phyloP scores from a whole-genome alignment of 2,113 vertebrate genomes.

The Alouatta palliata region DNA sequence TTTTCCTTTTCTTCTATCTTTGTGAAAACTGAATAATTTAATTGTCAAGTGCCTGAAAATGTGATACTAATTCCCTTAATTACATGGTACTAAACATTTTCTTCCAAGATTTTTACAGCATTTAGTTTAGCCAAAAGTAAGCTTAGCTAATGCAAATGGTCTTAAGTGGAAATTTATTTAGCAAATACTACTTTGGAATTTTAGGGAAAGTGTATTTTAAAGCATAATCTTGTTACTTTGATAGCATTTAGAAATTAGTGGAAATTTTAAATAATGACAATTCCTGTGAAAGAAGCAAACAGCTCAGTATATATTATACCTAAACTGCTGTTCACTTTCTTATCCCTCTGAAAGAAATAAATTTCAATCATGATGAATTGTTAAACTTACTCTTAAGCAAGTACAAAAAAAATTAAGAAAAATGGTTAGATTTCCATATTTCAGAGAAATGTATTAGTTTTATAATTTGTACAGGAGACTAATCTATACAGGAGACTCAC shows the following conservation, averaged over 20 bases:
- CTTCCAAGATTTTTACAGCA: background rate
- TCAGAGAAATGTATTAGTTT: constrained; percentile 57
- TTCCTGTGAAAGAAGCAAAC: background rate
- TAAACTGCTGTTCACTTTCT: background rate
- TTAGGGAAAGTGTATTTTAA: background rate
- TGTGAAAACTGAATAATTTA: background rate
- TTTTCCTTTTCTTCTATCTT: background rate
- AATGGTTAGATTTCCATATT: background rate
- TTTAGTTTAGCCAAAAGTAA: background rate
- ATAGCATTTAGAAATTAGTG: background rate
- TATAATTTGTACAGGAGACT: background rate
- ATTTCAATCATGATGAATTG: background rate
- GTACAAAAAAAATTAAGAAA: background rate
- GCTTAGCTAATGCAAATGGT: background rate
- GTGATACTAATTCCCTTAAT: background rate
- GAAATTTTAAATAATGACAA: background rate
- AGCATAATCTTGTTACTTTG: background rate
- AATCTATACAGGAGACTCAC: constrained; percentile 51
- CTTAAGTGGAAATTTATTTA: constrained; percentile 26
- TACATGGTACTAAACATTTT: background rate
- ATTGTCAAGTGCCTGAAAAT: background rate
- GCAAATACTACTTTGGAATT: background rate
- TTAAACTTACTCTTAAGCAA: constrained; percentile 9
- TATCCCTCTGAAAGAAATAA: constrained; percentile 1
- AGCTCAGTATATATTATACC: background rate